phyloP scores from a whole-genome alignment of 2,113 vertebrate species.

The Cochlearius cochlearius region DNA sequence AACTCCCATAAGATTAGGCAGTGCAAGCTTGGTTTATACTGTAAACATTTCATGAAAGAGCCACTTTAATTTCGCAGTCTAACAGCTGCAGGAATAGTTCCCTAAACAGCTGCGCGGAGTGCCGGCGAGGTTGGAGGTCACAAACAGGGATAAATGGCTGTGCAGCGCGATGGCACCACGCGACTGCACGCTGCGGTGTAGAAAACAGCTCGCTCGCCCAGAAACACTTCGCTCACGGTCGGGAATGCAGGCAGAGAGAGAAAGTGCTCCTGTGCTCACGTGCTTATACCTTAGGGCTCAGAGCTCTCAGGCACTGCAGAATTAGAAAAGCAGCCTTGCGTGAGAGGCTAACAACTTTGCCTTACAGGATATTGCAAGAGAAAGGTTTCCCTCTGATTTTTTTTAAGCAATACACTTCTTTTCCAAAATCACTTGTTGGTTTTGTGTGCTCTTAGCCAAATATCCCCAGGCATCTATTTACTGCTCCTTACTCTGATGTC shows the following conservation, averaged over 20 bases:
- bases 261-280: not conserved
- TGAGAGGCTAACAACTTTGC: not conserved
- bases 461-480: not conserved
- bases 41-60: not conserved
- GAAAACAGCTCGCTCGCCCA: not conserved
- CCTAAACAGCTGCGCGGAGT: not conserved
- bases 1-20: not conserved
- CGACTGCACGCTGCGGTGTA: not conserved
- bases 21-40: not conserved
- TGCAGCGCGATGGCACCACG: not conserved
- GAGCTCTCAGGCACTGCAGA: not conserved
- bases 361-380: not conserved
- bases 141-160: not conserved
- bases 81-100: not conserved
- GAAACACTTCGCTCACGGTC: not conserved
- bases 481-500: not conserved
- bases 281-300: not conserved
- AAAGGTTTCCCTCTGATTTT: not conserved
- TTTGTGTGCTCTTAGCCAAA: not conserved
- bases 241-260: not conserved
- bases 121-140: not conserved
- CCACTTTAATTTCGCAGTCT: not conserved
- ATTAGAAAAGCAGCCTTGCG: not conserved
- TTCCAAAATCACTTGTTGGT: not conserved
- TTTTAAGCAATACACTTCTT: not conserved